Percentiles rank a stretch among this genome's conserved stretches.
Evolutionary conservation across 2,888 invertebrate species (phyloP).

Genomic region (Halocaridina rubra): DNA sequence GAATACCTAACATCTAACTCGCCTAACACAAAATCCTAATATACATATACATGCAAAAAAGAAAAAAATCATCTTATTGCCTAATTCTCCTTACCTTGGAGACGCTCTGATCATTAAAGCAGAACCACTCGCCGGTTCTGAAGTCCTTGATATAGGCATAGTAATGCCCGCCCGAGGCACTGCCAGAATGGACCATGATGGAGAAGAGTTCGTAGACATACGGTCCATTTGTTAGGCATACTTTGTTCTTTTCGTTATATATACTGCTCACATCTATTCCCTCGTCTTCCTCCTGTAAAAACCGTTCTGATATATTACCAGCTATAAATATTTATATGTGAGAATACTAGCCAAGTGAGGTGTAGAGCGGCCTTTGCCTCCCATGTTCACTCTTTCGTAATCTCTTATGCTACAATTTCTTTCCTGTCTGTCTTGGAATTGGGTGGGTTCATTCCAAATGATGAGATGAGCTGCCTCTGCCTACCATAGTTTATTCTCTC

Average conservation of each 20-base stretch:
- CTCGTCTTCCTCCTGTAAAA: conserved; percentile 77
- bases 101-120: conserved; percentile 89
- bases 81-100: conserved; percentile 72
- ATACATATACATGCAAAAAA: no score
- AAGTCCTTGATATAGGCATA: conserved; percentile 90
- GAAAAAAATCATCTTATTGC: background rate
- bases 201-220: conserved; percentile 83
- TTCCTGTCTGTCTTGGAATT: no score
- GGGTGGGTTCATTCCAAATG: no score
- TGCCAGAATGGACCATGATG: conserved; percentile 92
- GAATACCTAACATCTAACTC: no score
- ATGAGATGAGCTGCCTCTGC: no score
- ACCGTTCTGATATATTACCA: no score
- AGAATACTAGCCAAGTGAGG: no score
- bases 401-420: no score
- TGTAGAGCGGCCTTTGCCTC: background rate
- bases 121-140: conserved; percentile 81
- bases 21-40: no score
- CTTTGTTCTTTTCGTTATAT: conserved; percentile 72
- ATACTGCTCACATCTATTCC: conserved; percentile 69
- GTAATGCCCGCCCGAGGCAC: conserved; percentile 90
- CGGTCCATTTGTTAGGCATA: conserved; percentile 30
- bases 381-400: background rate
- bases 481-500: no score
- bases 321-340: no score